Base-by-base conservation (phyloP, 2,888 invertebrate species). In the Caenorhabditis angaria region DNA sequence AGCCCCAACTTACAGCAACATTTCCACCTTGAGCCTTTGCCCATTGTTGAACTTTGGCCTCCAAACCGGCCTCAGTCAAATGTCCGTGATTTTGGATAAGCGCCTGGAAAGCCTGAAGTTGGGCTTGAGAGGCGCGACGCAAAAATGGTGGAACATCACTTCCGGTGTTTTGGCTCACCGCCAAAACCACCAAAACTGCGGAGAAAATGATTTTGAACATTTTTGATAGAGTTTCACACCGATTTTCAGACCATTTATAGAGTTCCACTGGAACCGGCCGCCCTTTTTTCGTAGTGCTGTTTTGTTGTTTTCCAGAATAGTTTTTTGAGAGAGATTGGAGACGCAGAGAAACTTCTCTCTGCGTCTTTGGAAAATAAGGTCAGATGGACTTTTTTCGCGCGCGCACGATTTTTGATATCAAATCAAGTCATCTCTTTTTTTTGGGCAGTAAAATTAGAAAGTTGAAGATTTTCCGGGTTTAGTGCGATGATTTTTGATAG, bases 41-140 rank as follows among this genome's bases (percentile, higher is more conserved):
- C 84, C 83, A 85, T n/a, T 60, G 70, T n/a, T 77, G 70, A 50
- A 85, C 85, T 61, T 80, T 80, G 14, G 63, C 77, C 67, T 85
- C 84, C 25, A 85, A 70, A 60, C 81, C 78, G 20, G 70, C 50
- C 51, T 85, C 85, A 25, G 85, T 83, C 72, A 76, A 61, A 24
- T 66, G 69, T 29, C 74, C 78, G 29, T 71, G 58, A 48, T 54
- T 53, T 53, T 76, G 67, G 24, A 85, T 66, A 28, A 85, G 70
- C 4, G 57, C 51, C 32, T 81, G 70, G 80, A 85, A 85, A 53
- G 68, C 63, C 54, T 75, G 61, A 59, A 78, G 51, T 61, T 65
- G 65, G 56, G 72, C 74, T 55, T 73, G 79, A n/a, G 77, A 56
- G 24, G 81, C 82, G 32, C 54, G 41, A n/a, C 54, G 48, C 18